Conservation (phyloP, 2,113 vertebrate genomes). For the chimpanzee (Pan troglodytes) region NHGRI_mPanTro3-v2.1_pri NC_072421.2:38970001-38970500, state of each 20-base stretch:
- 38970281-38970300: not conserved
- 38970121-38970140: too few species aligned
- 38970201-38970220: not conserved
- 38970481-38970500: not conserved
- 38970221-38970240: not conserved
- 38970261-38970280: constrained; percentile 17
- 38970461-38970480: not conserved
- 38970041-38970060: too few species aligned
- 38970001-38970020: too few species aligned
- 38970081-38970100: too few species aligned
- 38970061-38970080: too few species aligned
- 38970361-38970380: not conserved
- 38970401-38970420: not conserved
- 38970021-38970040: too few species aligned
- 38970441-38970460: not conserved
- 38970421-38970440: not conserved
- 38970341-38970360: not conserved
- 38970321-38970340: not conserved
- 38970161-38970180: too few species aligned
- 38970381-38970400: not conserved
- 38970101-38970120: too few species aligned
- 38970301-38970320: not conserved
- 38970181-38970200: not conserved
- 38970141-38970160: too few species aligned
- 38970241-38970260: not conserved